Base-by-base conservation (phyloP, 2,888 invertebrate species). In the Lasiommata megera region DNA sequence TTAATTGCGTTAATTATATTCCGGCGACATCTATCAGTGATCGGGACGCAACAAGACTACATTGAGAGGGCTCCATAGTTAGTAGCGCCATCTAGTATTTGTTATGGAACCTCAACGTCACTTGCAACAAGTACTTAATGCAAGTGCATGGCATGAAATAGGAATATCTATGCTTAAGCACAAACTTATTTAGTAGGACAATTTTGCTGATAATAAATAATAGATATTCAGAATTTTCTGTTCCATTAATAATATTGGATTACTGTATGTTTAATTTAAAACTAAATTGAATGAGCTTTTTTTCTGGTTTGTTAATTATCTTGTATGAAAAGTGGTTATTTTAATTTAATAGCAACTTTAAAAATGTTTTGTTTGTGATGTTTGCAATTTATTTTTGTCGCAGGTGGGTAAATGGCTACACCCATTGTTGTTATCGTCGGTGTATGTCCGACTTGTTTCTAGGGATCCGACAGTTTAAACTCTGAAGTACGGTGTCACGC, bases 1-100 rank as follows among this genome's bases (percentile, higher is more conserved):
- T 31, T 31, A 34, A 34, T 34, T 34, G 11, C 3, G 9, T 11
- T 34, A 34, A 34, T 34, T 31, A 11, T 11, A 3, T 31, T 31
- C 43, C 54, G 52, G 65, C 58, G 65, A 63, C 65, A 65, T 65
- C 65, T 65, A 57, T 62, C 58, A 62, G 41, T 54, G 36, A 54
- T 43, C 50, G 54, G 34, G 16, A 23, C 8, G 16, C 28, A 31
- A 48, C 34, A 40, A 56, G 36, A 60, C 43, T 46, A 41, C 48
- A 55, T n/a, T 41, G 41, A n/a, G 37, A 37, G 14, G 17, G 41
- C 56, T 47, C 31, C 37, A 41, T 31, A 41, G 31, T 51, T 12
- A 40, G 14, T 17, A 60, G 50, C 65, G 65, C 65, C 65, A 65
- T 60, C 65, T 65, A 63, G 60, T 47, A 31, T 53, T 43, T 50